Conservation (phyloP, 1,140 invertebrate species). For the Piezodorus guildinii region DNA sequence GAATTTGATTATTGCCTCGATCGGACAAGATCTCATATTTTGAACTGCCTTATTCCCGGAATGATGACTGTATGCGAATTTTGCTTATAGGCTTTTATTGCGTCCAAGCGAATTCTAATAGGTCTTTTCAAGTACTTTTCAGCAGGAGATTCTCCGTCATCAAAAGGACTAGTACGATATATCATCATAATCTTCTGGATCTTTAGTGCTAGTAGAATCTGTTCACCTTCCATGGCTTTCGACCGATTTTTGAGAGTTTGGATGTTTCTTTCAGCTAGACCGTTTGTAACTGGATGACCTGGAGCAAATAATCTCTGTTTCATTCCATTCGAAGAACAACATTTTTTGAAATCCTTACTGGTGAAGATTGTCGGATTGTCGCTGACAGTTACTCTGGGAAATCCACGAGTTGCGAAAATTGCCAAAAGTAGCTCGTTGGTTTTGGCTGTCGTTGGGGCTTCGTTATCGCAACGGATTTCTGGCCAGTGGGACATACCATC, state of each 20-base stretch:
- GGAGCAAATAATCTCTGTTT: slow-evolving; percentile 28
- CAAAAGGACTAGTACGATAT: no score
- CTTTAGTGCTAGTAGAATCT: no score
- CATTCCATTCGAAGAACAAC: slow-evolving; percentile 30
- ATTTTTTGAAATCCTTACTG: slow-evolving; percentile 32
- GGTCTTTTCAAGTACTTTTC: no score
- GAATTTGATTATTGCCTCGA: no score
- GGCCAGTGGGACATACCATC: slow-evolving; percentile 33
- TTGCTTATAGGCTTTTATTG: no score
- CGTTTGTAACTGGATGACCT: slow-evolving; percentile 31
- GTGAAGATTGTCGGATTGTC: slow-evolving; percentile 28
- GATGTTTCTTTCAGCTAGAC: slow-evolving; percentile 20
- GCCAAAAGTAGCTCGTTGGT: slow-evolving; percentile 15
- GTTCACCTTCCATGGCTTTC: slow-evolving; percentile 7
- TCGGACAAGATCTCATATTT: no score
- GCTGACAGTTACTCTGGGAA: slow-evolving; percentile 23
- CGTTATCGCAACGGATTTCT: slow-evolving; percentile 21
- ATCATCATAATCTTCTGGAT: no score
- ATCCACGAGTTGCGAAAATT: slow-evolving; percentile 18
- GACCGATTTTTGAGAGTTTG: slow-evolving; percentile 23
- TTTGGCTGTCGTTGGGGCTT: slow-evolving; percentile 16
- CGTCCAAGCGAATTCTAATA: no score
- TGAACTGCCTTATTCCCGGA: no score
- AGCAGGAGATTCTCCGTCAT: no score
- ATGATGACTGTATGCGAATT: no score